Evolutionary conservation across 2,113 vertebrate species (phyloP), one percentile per base, ranked within the genome.

Genomic region (Oreochromis niloticus): DNA sequence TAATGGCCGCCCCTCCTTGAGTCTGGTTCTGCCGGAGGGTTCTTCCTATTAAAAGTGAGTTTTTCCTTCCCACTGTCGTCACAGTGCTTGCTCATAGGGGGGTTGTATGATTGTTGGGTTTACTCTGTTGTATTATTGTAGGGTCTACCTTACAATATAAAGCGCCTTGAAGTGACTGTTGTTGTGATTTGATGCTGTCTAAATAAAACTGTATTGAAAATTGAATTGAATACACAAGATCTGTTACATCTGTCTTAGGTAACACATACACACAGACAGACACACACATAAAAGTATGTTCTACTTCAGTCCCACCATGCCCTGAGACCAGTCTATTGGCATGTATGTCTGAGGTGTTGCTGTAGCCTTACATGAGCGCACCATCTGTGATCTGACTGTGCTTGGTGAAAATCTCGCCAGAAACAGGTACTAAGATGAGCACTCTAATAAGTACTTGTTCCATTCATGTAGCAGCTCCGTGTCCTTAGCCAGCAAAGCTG

Each of bases 31-130:
- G 17, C 3, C 19, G 17, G 32, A 63, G 6, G 59, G 11, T 63
- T 19, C 59, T 63, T 63, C 9, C 59, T 36, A 9, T 63, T 63
- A 63, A 63, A 63, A 63, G 59, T 17, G 32, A 36, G 9, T 0
- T 36, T 63, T 63, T 36, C 32, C 32, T 1, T 66, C 17, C 32
- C 32, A 66, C 32, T 66, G 1, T 66, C 6, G 0, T 17, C 32
- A 66, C 36, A 66, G 2, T 36, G 32, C 32, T 63, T 63, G 9
- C 32, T 36, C 59, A 63, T n/a, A 63, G 9, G 59, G 9, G 9
- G 17, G 9, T 0, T 7, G 4, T 36, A 3, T n/a, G 32, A 63
- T 63, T 63, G 59, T 63, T 63, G 17, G 32, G 0, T n/a, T 63
- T 63, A 34, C 2, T 36, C 17, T n/a, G 32, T 66, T 66, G 32